Evolutionary conservation across 2,888 invertebrate species (phyloP).

Genomic region (Mythimna lalbum): DNA sequence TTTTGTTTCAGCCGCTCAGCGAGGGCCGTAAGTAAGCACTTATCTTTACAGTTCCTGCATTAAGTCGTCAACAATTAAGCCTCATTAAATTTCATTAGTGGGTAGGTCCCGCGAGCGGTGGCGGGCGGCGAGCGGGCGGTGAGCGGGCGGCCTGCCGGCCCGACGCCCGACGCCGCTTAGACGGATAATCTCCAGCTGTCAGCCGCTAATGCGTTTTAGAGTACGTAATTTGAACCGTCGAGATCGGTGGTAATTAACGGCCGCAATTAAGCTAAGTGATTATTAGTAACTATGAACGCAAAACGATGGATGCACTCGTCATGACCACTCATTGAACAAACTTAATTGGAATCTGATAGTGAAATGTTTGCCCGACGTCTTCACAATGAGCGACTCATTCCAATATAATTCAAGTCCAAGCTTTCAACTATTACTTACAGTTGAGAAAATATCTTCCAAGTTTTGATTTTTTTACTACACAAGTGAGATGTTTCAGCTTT

Average conservation of each 20-base stretch:
- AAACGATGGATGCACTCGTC: constrained; percentile 74
- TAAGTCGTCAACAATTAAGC: constrained; percentile 90
- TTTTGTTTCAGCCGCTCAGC: constrained; percentile 81
- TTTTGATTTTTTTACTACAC: constrained; percentile 61
- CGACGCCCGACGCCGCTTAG: constrained; percentile 83
- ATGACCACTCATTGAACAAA: constrained; percentile 55
- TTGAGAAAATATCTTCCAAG: constrained; percentile 52
- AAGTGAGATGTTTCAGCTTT: constrained; percentile 79
- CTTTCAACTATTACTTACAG: constrained; percentile 36
- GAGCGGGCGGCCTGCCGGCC: constrained; percentile 72
- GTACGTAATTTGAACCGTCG: constrained; percentile 91
- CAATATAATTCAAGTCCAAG: constrained; percentile 31
- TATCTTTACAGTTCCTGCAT: constrained; percentile 87
- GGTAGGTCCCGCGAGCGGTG: constrained; percentile 80
- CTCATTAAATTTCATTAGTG: constrained; percentile 90
- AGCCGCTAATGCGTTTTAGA: constrained; percentile 91
- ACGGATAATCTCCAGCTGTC: constrained; percentile 91
- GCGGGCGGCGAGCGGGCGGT: constrained; percentile 63
- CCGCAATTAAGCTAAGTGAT: constrained; percentile 90
- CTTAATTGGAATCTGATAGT: constrained; percentile 53
- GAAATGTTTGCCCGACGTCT: constrained; percentile 45
- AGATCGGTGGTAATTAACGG: constrained; percentile 90
- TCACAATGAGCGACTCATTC: constrained; percentile 39
- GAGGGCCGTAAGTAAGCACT: constrained; percentile 81
- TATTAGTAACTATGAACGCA: constrained; percentile 84